phyloP scores from a whole-genome alignment of 2,888 invertebrate genomes.

The Lymantria dispar region DNA sequence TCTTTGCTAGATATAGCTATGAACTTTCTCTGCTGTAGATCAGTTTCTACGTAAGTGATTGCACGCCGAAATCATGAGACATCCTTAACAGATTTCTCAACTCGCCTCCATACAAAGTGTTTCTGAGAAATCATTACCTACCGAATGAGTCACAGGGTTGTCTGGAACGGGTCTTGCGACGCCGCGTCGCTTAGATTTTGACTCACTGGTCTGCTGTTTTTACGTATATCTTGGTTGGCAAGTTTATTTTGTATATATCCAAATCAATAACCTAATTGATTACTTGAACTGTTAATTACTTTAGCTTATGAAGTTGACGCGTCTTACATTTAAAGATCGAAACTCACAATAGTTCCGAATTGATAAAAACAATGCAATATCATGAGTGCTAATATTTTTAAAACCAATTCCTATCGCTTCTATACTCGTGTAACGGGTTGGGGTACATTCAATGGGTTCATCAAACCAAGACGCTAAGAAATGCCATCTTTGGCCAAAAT shows the following conservation, averaged over 20 bases:
- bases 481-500: conserved; percentile 20
- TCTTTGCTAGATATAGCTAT: conserved; percentile 11
- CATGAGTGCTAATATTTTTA: background rate
- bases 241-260: conserved; percentile 4
- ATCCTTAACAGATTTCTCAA: conserved; percentile 60
- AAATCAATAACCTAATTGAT: background rate
- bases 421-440: conserved; percentile 20
- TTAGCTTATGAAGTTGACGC: background rate
- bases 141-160: conserved; percentile 40
- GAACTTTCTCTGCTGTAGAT: conserved; percentile 36
- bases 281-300: background rate
- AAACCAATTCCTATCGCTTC: conserved; percentile 16
- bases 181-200: conserved; percentile 33
- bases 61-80: conserved; percentile 43
- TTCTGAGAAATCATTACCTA: conserved; percentile 64
- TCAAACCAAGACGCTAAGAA: conserved; percentile 21
- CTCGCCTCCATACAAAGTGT: conserved; percentile 47
- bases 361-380: conserved; percentile 1
- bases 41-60: conserved; percentile 39
- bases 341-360: background rate
- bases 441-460: conserved; percentile 14
- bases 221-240: conserved; percentile 13
- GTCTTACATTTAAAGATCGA: background rate
- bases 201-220: conserved; percentile 33
- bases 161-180: conserved; percentile 59